Percentiles rank a stretch among this genome's conserved stretches.
Conservation (phyloP, 2,888 invertebrate genomes). For the Entomobrya multifasciata region DNA sequence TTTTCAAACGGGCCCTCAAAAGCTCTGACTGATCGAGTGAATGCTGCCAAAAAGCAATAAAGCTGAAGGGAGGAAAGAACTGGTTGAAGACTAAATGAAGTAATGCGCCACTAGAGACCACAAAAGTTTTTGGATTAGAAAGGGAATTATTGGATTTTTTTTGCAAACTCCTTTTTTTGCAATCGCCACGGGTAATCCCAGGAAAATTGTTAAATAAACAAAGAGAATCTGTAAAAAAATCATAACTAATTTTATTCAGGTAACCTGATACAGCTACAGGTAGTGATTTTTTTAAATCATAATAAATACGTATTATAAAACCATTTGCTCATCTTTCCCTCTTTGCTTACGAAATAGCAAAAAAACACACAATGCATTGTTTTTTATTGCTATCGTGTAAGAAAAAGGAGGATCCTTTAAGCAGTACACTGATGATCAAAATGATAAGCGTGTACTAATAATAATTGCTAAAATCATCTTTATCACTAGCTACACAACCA, state of each 20-base stretch:
- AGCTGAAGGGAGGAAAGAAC: neutral
- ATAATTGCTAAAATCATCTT: conserved; percentile 52
- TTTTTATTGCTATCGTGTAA: neutral
- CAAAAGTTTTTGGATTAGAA: neutral
- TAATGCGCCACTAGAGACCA: no score
- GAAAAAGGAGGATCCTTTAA: conserved; percentile 18
- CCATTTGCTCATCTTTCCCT: neutral
- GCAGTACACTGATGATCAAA: conserved; percentile 1
- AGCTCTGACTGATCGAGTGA: conserved; percentile 48
- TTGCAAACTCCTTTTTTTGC: neutral
- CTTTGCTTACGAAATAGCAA: conserved; percentile 8
- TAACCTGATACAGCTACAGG: neutral
- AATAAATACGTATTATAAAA: conserved; percentile 24
- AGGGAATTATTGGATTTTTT: conserved; percentile 35
- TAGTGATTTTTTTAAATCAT: neutral
- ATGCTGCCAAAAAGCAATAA: conserved; percentile 34
- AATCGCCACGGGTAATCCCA: neutral
- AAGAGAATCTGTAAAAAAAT: neutral
- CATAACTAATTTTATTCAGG: neutral
- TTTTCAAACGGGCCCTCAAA: conserved; percentile 45
- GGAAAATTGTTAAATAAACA: conserved; percentile 1
- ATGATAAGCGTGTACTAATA: conserved; percentile 44
- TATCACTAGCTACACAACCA: neutral
- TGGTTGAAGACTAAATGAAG: neutral
- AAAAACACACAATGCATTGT: neutral